Evolutionary conservation across 1,140 invertebrate genomes (phyloP).

Genomic region (Papilio polytes): DNA sequence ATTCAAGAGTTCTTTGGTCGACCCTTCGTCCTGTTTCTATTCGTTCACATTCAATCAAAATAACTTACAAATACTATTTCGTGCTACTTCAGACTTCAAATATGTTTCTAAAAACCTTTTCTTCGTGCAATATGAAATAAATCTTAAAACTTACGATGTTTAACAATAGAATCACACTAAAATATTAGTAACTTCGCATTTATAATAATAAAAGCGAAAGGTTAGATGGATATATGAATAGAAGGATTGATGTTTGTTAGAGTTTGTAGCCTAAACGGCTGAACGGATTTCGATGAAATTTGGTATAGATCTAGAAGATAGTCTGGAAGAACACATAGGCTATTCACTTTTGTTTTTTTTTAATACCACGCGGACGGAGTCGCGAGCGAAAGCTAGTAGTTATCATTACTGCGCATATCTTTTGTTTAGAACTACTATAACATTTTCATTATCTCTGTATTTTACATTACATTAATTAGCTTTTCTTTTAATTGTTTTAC

Average conservation of each 20-base stretch:
- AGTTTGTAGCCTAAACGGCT: too few species aligned
- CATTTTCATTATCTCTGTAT: not conserved
- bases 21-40: not conserved
- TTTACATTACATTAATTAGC: not conserved
- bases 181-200: too few species aligned
- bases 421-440: not conserved
- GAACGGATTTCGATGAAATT: too few species aligned
- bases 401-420: slow-evolving; percentile 6
- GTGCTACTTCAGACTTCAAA: slow-evolving; percentile 5
- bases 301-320: too few species aligned
- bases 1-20: slow-evolving; percentile 4
- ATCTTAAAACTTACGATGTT: not conserved
- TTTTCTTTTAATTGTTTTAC: not conserved
- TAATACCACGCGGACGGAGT: too few species aligned
- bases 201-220: too few species aligned
- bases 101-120: not conserved
- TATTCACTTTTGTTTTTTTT: too few species aligned
- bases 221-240: too few species aligned
- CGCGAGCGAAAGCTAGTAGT: too few species aligned
- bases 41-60: not conserved
- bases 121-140: not conserved
- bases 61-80: not conserved
- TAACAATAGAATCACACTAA: too few species aligned
- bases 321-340: too few species aligned
- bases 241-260: too few species aligned